These are phyloP conservation scores for Antheraea yamamai DNA, from an alignment of 2,888 invertebrate species.

Conservation along the genomic window DNA sequence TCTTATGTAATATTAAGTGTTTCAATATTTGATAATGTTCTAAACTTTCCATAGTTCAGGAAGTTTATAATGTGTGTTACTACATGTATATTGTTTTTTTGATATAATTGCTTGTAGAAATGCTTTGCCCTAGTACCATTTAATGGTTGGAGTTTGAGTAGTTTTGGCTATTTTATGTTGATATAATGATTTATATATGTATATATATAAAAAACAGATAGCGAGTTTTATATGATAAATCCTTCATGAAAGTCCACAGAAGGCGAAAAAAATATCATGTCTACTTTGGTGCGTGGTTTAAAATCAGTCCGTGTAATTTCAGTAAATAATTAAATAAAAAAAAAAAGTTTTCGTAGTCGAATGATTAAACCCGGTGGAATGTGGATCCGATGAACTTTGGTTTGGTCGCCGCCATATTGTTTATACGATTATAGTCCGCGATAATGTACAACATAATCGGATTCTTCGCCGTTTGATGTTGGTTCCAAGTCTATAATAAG, in stretches of 20 bases:
- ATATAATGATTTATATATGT: slow-evolving; percentile 15
- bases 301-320: not conserved
- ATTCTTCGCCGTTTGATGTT: not conserved
- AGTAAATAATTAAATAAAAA: not conserved
- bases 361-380: not conserved
- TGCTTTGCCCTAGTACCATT: slow-evolving; percentile 39
- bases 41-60: slow-evolving; percentile 65
- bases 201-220: not conserved
- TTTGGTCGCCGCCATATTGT: not conserved
- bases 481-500: not conserved
- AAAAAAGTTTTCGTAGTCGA: not conserved
- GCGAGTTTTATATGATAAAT: slow-evolving; percentile 16
- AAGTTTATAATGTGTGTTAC: slow-evolving; percentile 43
- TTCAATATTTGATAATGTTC: slow-evolving; percentile 21
- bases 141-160: slow-evolving; percentile 43
- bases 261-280: not conserved
- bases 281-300: not conserved
- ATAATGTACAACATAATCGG: not conserved
- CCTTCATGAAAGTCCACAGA: slow-evolving; percentile 11
- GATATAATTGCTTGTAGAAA: slow-evolving; percentile 49
- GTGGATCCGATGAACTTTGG: not conserved
- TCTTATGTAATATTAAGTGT: slow-evolving; percentile 1
- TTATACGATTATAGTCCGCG: not conserved
- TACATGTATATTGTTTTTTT: slow-evolving; percentile 23
- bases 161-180: slow-evolving; percentile 80